Percentiles rank a stretch among this genome's conserved stretches.
Evolutionary conservation across 2,113 vertebrate genomes (phyloP).

Genomic region (Anser brachyrhynchus): DNA sequence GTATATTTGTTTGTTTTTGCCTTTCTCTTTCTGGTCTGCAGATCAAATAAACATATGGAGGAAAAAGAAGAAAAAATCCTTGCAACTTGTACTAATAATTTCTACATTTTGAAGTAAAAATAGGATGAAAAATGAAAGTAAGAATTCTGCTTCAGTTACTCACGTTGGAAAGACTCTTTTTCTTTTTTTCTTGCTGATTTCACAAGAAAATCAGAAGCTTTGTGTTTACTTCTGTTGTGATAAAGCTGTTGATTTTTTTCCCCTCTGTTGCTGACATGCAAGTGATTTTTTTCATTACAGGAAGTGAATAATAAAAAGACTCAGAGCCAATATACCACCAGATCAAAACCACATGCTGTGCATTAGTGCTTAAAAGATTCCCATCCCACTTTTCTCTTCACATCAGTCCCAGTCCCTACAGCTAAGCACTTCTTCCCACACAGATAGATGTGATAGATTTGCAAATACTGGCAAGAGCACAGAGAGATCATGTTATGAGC

Average conservation of each 20-base stretch:
- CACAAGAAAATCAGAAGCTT: constrained; percentile 8
- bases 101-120: constrained; percentile 47
- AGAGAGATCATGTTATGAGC: constrained; percentile 24
- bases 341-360: background rate
- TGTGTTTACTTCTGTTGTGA: constrained; percentile 19
- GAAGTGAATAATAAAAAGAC: constrained; percentile 33
- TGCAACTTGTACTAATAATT: background rate
- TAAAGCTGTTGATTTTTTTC: background rate
- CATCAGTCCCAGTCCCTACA: background rate
- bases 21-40: background rate
- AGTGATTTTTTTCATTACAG: background rate
- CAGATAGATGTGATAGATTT: constrained; percentile 34
- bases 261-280: background rate
- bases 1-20: background rate
- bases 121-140: background rate
- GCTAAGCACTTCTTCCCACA: constrained; percentile 4
- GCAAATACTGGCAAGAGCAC: constrained; percentile 25
- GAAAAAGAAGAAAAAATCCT: background rate
- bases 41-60: background rate
- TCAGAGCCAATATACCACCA: background rate
- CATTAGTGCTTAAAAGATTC: constrained; percentile 26
- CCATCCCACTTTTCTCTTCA: background rate
- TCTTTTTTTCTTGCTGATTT: background rate
- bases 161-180: background rate
- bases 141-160: background rate